Evolutionary conservation across 2,113 vertebrate genomes (phyloP).

Genomic region (Notechis scutatus): DNA sequence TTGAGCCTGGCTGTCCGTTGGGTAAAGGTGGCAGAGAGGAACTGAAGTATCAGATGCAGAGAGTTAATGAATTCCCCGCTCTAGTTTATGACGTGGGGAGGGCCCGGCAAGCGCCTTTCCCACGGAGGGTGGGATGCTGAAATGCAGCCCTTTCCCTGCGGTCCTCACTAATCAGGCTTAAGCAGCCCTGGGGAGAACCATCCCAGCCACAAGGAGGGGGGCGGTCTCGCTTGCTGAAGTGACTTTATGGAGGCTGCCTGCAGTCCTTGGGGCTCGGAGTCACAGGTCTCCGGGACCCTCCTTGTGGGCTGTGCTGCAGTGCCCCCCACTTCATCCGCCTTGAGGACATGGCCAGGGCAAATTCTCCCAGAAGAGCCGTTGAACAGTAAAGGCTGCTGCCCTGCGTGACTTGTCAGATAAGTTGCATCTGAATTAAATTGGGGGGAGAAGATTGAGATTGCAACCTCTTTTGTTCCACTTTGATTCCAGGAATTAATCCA

Average conservation of each 20-base stretch:
- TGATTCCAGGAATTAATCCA: conserved; percentile 90
- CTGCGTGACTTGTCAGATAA: neutral
- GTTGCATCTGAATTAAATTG: neutral
- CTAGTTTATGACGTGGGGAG: conserved; percentile 9
- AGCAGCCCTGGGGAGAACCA: neutral
- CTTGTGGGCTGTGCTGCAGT: neutral
- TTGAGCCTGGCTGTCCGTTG: neutral
- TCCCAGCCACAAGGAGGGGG: neutral
- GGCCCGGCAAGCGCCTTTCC: neutral
- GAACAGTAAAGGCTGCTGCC: neutral
- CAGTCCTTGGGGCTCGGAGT: neutral
- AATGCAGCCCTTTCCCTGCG: neutral
- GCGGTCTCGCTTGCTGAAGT: neutral
- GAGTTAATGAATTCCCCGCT: conserved; percentile 66
- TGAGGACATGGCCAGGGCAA: neutral
- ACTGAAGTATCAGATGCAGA: conserved; percentile 66
- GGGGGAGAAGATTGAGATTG: no score
- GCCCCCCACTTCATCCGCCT: neutral
- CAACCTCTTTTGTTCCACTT: conserved; percentile 42
- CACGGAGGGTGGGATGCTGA: neutral
- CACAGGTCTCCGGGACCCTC: neutral
- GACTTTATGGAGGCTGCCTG: neutral
- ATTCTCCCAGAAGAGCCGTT: no score
- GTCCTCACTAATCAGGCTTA: neutral
- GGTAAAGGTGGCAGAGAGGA: neutral